Evolutionary conservation across 1,140 invertebrate species (phyloP), one percentile per base, ranked within the genome.

Genomic region (Watersipora subatra): DNA sequence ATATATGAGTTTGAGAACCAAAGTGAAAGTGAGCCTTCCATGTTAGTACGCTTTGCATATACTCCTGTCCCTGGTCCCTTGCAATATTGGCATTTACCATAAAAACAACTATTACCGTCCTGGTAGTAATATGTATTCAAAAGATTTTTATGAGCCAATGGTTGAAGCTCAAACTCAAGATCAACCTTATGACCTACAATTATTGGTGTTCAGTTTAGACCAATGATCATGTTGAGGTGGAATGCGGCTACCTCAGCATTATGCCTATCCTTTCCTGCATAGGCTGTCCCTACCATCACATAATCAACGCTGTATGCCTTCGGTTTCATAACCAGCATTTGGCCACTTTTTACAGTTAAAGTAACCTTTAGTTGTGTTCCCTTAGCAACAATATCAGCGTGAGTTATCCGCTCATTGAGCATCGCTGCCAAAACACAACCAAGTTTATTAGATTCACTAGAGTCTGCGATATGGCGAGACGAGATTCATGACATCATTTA

Each of bases 201-300:
- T 56, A 93, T 82, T 0, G 92, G 90, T 28, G 87, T 87, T 80
- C 88, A 85, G 70, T 87, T 84, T 63, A 92, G 83, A 63, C 87
- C 86, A 20, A 96, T 77, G 24, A 93, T 78, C 63, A 87, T 78
- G 65, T 87, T 88, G 66, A 95, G 81, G 80, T 93, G 91, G 81
- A 94, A 95, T n/a, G 89, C 89, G 70, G 90, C 87, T n/a, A 95
- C 87, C 84, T 97, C 93, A n/a, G 90, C 91, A 79, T 90, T 90
- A 74, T 94, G 91, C 15, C 92, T 82, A 78, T 97, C 93, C 77
- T 88, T 89, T 20, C 93, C 93, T 58, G 85, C 85, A 82, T 93
- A 93, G 12, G 92, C 88, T 34, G 84, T 82, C 1, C 89, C 92
- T 68, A 85, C 82, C 59, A 95, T 86, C 2, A 93, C 76, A 72